These are phyloP conservation scores for Vespertilio murinus DNA, from an alignment of 2,797 vertebrate genomes.

Conservation along the genomic window DNA sequence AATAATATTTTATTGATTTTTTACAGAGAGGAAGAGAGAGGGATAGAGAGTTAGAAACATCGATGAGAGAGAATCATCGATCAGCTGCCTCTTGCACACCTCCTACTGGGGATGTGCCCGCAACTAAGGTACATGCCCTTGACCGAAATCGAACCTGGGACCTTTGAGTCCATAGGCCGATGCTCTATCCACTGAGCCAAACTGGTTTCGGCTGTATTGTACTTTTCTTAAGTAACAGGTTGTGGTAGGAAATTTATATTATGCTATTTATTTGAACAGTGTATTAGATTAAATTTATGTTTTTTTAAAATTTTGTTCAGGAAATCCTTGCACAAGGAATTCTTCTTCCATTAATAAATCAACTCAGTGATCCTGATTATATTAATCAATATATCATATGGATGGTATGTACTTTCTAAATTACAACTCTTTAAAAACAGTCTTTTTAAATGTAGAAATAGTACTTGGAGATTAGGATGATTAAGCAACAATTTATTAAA, in stretches of 20 bases:
- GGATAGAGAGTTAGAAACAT: no score
- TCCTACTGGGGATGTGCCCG: no score
- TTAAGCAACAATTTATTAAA: constrained; percentile 32
- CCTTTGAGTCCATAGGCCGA: no score
- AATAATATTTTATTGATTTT: no score
- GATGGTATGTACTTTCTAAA: constrained; percentile 91
- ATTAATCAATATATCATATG: constrained; percentile 99
- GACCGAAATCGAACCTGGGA: no score
- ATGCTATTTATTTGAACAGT: constrained; percentile 14
- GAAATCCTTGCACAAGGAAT: constrained; percentile 98
- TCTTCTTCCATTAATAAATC: constrained; percentile 98
- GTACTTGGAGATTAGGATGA: neutral
- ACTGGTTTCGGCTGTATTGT: no score
- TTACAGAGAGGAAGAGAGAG: no score
- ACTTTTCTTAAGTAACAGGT: neutral
- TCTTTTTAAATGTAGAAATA: constrained; percentile 21
- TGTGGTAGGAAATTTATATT: constrained; percentile 31
- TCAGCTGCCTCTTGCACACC: no score
- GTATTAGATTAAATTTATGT: constrained; percentile 4
- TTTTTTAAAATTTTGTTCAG: constrained; percentile 81
- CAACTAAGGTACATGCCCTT: no score
- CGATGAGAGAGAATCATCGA: no score
- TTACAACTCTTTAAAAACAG: constrained; percentile 20
- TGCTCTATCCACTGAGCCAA: no score
- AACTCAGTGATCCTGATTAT: constrained; percentile 99